Percentiles rank a stretch among this genome's conserved stretches.
These are phyloP conservation scores for Danaus chrysippus DNA, from an alignment of 2,888 invertebrate genomes.

Conservation along the genomic window DNA sequence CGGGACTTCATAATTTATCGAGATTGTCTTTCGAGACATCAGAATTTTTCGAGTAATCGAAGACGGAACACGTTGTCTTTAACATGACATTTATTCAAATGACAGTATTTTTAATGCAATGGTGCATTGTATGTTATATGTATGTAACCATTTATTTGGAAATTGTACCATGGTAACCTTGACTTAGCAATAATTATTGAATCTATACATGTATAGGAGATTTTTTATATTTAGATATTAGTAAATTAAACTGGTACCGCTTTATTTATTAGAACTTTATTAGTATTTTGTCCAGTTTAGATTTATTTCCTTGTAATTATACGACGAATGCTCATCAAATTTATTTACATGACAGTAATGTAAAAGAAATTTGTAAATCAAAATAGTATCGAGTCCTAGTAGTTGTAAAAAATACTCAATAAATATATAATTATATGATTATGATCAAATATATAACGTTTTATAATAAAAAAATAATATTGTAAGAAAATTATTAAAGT, in stretches of 20 bases:
- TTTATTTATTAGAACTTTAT: no score
- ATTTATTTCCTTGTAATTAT: no score
- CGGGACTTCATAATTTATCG: no score
- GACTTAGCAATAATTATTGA: constrained; percentile 1
- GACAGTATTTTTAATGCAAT: constrained; percentile 1
- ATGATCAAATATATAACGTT: constrained; percentile 2
- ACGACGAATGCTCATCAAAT: no score
- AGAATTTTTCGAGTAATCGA: no score
- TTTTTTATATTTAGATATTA: not conserved
- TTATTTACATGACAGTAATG: no score
- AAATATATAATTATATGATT: not conserved
- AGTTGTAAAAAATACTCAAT: not conserved
- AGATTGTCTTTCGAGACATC: no score
- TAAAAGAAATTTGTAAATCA: not conserved
- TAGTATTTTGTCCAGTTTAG: no score
- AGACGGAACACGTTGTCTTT: no score
- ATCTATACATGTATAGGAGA: not conserved
- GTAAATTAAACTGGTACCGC: not conserved
- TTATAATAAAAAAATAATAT: not conserved
- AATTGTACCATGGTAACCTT: not conserved
- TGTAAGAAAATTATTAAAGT: not conserved
- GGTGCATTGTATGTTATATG: constrained; percentile 1
- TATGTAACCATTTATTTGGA: not conserved
- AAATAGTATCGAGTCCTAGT: not conserved
- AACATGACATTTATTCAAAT: no score